Evolutionary conservation across 2,797 vertebrate genomes (phyloP), one percentile per base, ranked within the genome.

Genomic region (Pseudochirops corinnae): DNA sequence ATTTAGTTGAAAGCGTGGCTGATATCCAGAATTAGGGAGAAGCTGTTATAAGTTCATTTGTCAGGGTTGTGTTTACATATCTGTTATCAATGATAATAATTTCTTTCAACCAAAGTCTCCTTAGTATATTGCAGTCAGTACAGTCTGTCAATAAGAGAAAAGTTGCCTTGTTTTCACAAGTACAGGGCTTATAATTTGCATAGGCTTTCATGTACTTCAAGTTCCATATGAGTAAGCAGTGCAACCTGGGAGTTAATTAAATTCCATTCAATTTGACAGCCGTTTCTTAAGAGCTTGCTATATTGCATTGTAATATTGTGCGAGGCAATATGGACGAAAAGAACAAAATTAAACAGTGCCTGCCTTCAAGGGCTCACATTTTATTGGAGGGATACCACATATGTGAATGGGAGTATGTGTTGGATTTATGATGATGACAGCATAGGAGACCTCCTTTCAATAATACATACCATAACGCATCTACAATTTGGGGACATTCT

Each of bases 1-100:
- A 53, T 94, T 96, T 97, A 97, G 98, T 97, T 96, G 96, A 96
- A 94, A 95, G 90, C 31, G 57, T 96, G 97, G 97, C 97, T 91
- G 55, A 91, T n/a, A 26, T 92, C 97, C 97, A 95, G 96, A 60
- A 94, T 92, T 74, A 92, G 94, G 91, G 92, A 94, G 94, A 92
- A 91, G 87, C 96, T 96, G 96, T 95, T 94, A 95, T 91, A 95
- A 92, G 95, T 96, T 95, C 94, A 95, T 97, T 97, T 96, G 97
- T 97, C 93, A 97, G 74, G 94, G 95, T 96, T 97, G 93, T 97
- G 97, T 97, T 98, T 98, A 97, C 91, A 97, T 93, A 95, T 97
- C 94, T 46, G n/a, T 94, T 96, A 96, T 97, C 96, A 97, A 95
- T 94, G 92, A 16, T 95, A 97, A 95, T 97, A 96, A 97, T 97